Base-by-base conservation (phyloP, 2,113 vertebrate species). In the Nettapus auritus region DNA sequence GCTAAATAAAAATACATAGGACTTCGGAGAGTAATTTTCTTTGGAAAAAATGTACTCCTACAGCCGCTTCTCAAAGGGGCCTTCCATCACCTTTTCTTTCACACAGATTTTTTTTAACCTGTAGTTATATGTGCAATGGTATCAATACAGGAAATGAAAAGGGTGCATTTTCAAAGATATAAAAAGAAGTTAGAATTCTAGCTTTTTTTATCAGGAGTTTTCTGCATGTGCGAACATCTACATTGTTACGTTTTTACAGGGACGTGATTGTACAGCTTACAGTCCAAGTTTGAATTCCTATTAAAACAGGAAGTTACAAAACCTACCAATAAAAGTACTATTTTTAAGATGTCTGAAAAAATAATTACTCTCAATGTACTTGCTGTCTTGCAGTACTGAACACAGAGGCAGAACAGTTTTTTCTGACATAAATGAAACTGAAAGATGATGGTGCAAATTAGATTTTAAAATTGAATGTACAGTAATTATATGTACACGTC, bases 401-500 rank as follows among this genome's bases (percentile, higher is more conserved):
- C 59, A 68, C 13, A 80, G 52, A 90, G 66, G 31, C 31, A 93
- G 46, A 83, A 73, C 9, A 63, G n/a, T 36, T 80, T 53, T 63
- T 74, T 76, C 55, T 40, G 89, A 8, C 20, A 63, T 82, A n/a
- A 83, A 56, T 31, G 16, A 82, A 86, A 74, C 52, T 74, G 67
- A 81, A 38, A 90, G 82, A 69, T 66, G 5, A 64, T 71, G 9
- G 38, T 78, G 25, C n/a, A 83, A 92, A 81, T 74, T 73, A 69
- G 44, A 70, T 69, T 87, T 82, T 73, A 38, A 82, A 95, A 83
- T 22, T 59, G 64, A 95, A 91, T 75, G 75, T 90, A 90, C 44
- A 64, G 21, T 64, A 91, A 89, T 76, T 75, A 73, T 20, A 64
- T 59, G 50, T 86, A 67, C 8, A 22, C 52, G 34, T 86, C 38